phyloP scores from a whole-genome alignment of 2,888 invertebrate genomes.

The Tinea semifulvella region DNA sequence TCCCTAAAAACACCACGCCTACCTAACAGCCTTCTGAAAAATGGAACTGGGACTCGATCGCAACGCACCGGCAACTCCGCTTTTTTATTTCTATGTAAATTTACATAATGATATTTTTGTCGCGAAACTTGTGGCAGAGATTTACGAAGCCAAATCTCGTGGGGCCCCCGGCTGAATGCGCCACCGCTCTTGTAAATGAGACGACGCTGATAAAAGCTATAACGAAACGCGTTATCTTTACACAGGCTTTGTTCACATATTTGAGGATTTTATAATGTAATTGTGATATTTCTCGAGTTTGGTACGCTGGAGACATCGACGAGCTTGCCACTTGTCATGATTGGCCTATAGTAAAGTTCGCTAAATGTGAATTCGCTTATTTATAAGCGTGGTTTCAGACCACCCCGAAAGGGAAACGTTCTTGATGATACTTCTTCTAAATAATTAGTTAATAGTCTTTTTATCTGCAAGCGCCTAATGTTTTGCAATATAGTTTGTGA shows the following conservation, averaged over 20 bases:
- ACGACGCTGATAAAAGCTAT: constrained; percentile 17
- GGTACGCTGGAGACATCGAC: too few relatives aligned
- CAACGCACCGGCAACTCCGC: constrained; percentile 18
- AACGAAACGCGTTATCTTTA: constrained; percentile 10
- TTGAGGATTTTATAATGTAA: neutral
- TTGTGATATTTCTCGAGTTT: too few relatives aligned
- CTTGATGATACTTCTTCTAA: too few relatives aligned
- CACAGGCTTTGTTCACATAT: constrained; percentile 4
- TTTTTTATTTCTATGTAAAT: constrained; percentile 58
- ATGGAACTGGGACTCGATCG: constrained; percentile 22
- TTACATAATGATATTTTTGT: constrained; percentile 64
- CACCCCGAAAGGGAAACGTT: too few relatives aligned
- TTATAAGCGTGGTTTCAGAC: too few relatives aligned
- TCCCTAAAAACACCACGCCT: constrained; percentile 18
- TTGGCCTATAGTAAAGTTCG: too few relatives aligned
- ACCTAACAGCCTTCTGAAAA: constrained; percentile 15
- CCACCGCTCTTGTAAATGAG: constrained; percentile 15
- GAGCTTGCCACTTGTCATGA: too few relatives aligned
- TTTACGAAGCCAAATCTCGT: constrained; percentile 38
- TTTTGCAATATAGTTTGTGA: too few relatives aligned
- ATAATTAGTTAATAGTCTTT: too few relatives aligned
- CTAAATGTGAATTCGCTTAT: too few relatives aligned
- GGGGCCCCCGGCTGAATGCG: constrained; percentile 22
- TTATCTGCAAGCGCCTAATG: too few relatives aligned
- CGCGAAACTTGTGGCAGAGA: constrained; percentile 47